Conservation (phyloP, 1,140 invertebrate genomes). For the Ostrea denselamellosa region DNA sequence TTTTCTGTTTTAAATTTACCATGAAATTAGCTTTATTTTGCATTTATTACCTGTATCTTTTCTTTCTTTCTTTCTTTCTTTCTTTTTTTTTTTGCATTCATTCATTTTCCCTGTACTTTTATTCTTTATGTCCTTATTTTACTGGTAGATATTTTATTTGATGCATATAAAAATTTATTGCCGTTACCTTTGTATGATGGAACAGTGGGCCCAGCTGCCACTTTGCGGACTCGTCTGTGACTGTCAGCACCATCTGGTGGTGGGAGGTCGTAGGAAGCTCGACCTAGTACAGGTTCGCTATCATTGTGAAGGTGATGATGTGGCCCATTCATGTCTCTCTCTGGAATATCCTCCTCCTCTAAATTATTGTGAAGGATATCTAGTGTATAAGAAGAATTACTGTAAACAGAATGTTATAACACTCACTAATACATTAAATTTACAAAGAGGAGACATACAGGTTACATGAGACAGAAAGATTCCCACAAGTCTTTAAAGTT, state of each 20-base stretch:
- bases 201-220: constrained; percentile 68
- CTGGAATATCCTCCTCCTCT: not conserved
- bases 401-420: not conserved
- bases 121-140: not conserved
- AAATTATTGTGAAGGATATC: not conserved
- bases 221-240: constrained; percentile 66
- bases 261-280: constrained; percentile 50
- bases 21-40: too few species aligned
- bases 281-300: constrained; percentile 57
- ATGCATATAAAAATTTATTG: not conserved
- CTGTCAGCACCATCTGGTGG: constrained; percentile 56
- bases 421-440: not conserved
- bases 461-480: not conserved
- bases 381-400: not conserved
- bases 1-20: too few species aligned
- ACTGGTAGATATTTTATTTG: not conserved
- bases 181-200: constrained; percentile 72
- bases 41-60: not conserved
- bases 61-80: not conserved
- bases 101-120: not conserved
- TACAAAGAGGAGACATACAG: not conserved
- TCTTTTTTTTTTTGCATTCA: not conserved
- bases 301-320: constrained; percentile 58
- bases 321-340: constrained; percentile 31
- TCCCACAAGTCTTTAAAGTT: not conserved